phyloP scores from a whole-genome alignment of 30 jellyfish, hydroid and myxozoan species.

The Euphysa ruthae region DNA sequence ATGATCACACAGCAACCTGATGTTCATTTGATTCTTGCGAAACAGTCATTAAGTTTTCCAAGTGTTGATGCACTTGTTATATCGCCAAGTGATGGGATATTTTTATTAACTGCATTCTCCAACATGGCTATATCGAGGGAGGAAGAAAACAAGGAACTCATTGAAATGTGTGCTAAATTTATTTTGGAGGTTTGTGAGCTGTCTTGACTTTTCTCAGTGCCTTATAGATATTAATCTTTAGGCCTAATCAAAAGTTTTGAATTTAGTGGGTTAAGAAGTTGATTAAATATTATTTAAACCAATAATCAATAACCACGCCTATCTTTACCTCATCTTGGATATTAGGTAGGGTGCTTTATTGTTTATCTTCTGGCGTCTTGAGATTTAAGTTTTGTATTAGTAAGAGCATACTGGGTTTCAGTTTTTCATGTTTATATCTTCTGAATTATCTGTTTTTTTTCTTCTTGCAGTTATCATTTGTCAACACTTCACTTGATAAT shows the following conservation, averaged over 20 bases:
- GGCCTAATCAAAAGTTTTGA: too few relatives aligned
- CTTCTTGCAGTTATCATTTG: slow-evolving; percentile 36
- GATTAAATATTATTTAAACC: too few relatives aligned
- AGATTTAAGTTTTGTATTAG: too few relatives aligned
- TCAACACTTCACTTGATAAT: slow-evolving; percentile 9
- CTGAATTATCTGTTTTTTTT: background rate
- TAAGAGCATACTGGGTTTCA: too few relatives aligned
- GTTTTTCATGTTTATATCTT: too few relatives aligned
- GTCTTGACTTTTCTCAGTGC: too few relatives aligned
- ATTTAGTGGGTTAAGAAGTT: too few relatives aligned
- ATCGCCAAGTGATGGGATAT: slow-evolving; percentile 65
- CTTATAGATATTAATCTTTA: too few relatives aligned
- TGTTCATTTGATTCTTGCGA: background rate
- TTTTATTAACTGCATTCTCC: slow-evolving; percentile 59
- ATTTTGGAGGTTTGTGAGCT: slow-evolving; percentile 73
- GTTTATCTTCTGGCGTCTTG: too few relatives aligned
- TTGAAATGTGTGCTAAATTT: slow-evolving; percentile 31
- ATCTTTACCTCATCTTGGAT: too few relatives aligned
- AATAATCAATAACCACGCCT: too few relatives aligned
- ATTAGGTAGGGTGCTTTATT: too few relatives aligned
- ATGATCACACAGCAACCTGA: slow-evolving; percentile 11
- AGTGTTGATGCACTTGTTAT: slow-evolving; percentile 7
- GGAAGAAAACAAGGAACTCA: slow-evolving; percentile 46
- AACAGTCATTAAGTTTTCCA: background rate
- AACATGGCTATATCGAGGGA: slow-evolving; percentile 77